Evolutionary conservation across 2,797 vertebrate genomes (phyloP).

Genomic region (Gadopsis marmoratus): DNA sequence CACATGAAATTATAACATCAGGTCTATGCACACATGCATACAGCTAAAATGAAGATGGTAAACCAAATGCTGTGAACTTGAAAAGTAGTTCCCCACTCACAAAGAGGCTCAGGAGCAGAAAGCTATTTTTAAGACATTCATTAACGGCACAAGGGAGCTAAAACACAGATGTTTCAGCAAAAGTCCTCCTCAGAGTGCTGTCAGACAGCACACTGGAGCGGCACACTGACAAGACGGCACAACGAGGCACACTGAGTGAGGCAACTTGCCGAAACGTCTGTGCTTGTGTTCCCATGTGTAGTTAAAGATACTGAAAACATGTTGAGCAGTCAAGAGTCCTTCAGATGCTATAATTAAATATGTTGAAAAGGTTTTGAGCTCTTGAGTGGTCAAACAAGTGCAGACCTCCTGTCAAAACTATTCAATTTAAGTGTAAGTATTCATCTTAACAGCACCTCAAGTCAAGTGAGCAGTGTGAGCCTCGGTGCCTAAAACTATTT

Average conservation of each 20-base stretch:
- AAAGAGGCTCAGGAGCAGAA: slow-evolving; percentile 25
- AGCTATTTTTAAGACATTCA: slow-evolving; percentile 50
- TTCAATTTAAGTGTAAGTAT: neutral
- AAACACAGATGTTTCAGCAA: slow-evolving; percentile 60
- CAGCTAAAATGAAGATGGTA: neutral
- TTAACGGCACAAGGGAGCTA: slow-evolving; percentile 51
- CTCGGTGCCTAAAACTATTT: neutral
- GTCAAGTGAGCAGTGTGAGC: neutral
- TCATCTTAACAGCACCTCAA: neutral
- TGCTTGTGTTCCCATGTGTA: slow-evolving; percentile 24
- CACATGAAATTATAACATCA: slow-evolving; percentile 11
- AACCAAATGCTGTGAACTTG: slow-evolving; percentile 31
- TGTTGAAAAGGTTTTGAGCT: slow-evolving; percentile 8
- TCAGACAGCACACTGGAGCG: slow-evolving; percentile 58
- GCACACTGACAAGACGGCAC: slow-evolving; percentile 44
- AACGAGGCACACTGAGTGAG: slow-evolving; percentile 37
- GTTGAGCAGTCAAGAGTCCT: slow-evolving; percentile 4
- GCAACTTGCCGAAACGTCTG: slow-evolving; percentile 43
- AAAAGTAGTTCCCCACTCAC: slow-evolving; percentile 27
- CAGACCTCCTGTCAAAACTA: neutral
- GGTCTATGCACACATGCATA: neutral
- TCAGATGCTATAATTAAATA: slow-evolving; percentile 36
- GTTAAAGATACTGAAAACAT: slow-evolving; percentile 40
- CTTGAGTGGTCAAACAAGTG: neutral
- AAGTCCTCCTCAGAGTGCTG: slow-evolving; percentile 41